Percentiles rank a stretch among this genome's conserved stretches.
Evolutionary conservation across 1,140 invertebrate species (phyloP).

Genomic region (Heliconius congener): DNA sequence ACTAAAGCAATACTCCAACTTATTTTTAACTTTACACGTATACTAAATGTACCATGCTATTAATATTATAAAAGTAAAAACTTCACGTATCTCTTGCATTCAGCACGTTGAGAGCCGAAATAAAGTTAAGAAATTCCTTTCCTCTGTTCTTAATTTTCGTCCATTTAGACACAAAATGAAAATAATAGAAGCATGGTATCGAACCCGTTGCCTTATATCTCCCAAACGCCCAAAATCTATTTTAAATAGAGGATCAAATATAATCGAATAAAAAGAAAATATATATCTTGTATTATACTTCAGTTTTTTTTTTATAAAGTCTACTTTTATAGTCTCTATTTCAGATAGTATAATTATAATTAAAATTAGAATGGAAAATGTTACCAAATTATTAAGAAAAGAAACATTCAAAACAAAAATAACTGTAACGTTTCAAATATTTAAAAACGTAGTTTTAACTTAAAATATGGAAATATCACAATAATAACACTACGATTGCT

Average conservation of each 20-base stretch:
- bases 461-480: neutral
- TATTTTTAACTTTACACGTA: neutral
- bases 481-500: conserved; percentile 19
- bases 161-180: neutral
- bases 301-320: no score
- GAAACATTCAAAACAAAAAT: no score
- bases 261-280: no score
- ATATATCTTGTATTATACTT: no score
- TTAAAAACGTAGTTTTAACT: neutral
- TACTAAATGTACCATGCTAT: neutral
- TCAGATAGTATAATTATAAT: no score
- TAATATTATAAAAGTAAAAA: neutral
- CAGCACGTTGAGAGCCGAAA: neutral
- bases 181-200: neutral
- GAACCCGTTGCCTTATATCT: no score
- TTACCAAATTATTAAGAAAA: no score
- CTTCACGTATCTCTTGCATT: neutral
- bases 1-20: neutral
- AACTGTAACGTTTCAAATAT: no score
- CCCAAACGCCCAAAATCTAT: no score
- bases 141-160: neutral
- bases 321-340: no score
- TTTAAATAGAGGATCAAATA: no score
- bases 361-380: no score
- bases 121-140: neutral